phyloP scores from a whole-genome alignment of 2,797 vertebrate genomes.

The Neostethus bicornis region DNA sequence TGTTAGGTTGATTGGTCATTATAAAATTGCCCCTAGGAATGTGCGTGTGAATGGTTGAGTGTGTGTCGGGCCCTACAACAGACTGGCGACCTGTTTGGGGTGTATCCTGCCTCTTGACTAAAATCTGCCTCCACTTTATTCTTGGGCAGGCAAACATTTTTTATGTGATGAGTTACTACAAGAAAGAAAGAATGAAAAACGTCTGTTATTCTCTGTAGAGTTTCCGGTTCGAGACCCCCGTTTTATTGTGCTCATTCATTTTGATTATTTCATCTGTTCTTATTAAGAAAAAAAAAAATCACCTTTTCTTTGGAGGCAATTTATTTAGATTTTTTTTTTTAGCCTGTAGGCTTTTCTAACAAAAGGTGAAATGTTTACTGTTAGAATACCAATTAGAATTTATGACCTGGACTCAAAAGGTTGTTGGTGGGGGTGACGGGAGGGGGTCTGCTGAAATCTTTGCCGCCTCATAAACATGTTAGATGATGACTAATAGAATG shows the following conservation, averaged over 20 bases:
- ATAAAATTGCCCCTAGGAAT: too few relatives aligned
- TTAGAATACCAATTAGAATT: slow-evolving; percentile 68
- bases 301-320: slow-evolving; percentile 45
- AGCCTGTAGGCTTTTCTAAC: slow-evolving; percentile 62
- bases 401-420: slow-evolving; percentile 40
- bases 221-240: slow-evolving; percentile 21
- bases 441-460: slow-evolving; percentile 29
- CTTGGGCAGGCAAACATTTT: too few relatives aligned
- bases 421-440: slow-evolving; percentile 27
- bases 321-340: slow-evolving; percentile 68
- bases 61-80: too few relatives aligned
- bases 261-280: slow-evolving; percentile 11
- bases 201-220: too few relatives aligned
- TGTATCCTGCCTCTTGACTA: too few relatives aligned
- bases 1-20: too few relatives aligned
- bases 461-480: slow-evolving; percentile 18
- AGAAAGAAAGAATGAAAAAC: too few relatives aligned
- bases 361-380: slow-evolving; percentile 66
- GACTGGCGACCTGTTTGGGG: too few relatives aligned
- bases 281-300: slow-evolving; percentile 32
- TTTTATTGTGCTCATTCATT: slow-evolving; percentile 61
- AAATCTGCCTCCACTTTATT: too few relatives aligned
- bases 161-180: too few relatives aligned
- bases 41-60: too few relatives aligned
- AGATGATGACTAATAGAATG: slow-evolving; percentile 44